Evolutionary conservation across 2,797 vertebrate species (phyloP).

Genomic region (Protonibea diacanthus): DNA sequence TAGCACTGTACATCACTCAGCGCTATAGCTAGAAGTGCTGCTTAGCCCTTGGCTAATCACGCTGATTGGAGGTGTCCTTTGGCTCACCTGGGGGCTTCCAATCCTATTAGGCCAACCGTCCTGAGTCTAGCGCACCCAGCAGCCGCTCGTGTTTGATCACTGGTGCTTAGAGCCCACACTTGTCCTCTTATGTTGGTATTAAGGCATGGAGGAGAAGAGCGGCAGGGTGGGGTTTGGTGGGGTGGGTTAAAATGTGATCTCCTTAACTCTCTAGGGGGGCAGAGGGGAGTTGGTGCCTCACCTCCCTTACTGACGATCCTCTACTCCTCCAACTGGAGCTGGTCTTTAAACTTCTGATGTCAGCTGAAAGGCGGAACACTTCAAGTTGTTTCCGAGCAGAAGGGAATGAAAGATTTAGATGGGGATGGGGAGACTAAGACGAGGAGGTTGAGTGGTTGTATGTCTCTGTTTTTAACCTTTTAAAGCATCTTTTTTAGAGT

Average conservation of each 20-base stretch:
- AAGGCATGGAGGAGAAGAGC: constrained; percentile 77
- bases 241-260: constrained; percentile 84
- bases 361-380: constrained; percentile 77
- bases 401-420: constrained; percentile 20
- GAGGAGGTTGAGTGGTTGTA: not conserved
- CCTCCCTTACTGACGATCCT: constrained; percentile 74
- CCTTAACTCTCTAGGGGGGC: constrained; percentile 86
- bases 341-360: constrained; percentile 81
- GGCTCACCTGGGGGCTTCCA: constrained; percentile 89
- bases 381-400: constrained; percentile 57
- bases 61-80: constrained; percentile 84
- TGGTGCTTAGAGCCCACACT: constrained; percentile 86
- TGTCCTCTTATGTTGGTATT: constrained; percentile 85
- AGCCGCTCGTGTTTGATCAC: constrained; percentile 86
- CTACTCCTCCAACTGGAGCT: constrained; percentile 64
- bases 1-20: constrained; percentile 71
- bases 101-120: constrained; percentile 89
- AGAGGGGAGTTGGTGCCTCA: constrained; percentile 81
- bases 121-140: constrained; percentile 82
- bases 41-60: constrained; percentile 82
- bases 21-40: constrained; percentile 68
- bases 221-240: constrained; percentile 70
- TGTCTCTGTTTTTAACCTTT: constrained; percentile 41
- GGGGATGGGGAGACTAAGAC: constrained; percentile 6
- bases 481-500: constrained; percentile 11